Base-by-base conservation (phyloP, 2,797 vertebrate genomes). In the Scleropages formosus region DNA sequence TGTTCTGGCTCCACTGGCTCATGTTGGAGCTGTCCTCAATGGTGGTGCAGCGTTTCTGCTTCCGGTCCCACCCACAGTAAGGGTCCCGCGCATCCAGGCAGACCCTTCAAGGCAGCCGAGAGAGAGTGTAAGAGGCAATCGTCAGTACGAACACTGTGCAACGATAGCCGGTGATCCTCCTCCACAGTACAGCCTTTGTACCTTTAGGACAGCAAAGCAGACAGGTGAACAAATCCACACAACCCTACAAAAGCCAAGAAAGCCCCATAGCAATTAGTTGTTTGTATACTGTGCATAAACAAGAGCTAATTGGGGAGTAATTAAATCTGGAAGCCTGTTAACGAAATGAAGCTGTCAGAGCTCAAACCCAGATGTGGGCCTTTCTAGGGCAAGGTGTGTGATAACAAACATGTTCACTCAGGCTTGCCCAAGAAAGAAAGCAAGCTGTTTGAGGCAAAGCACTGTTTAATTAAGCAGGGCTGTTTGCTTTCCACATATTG, bases 1-100 rank as follows among this genome's bases (percentile, higher is more conserved):
- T 97, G 88, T 98, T 98, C 90, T 99, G 98, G 76, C 89, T 96
- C 98, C 98, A 99, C 77, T 97, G 95, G 87, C 96, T 98, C 97
- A 98, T 99, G 90, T 98, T 97, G 85, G 95, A 95, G 84, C 97
- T 98, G 88, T 99, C 96, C 85, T 98, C 95, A 62, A 98, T 90
- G 0, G 96, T 96, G 82, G 94, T 98, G 85, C 98, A 99, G 26
- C 87, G 88, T 8, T 93, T 94, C 90, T 98, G 95, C 80, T 95
- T 94, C 80, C 90, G 89, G 80, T 99, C 98, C 98, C 98, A 99
- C 84, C 98, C 98, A 0, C 98, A 99, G 80, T 98, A 99, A 0
- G 98, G 98, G 82, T 99, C 96, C 85, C 96, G 91, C 1, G 96
- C 95, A 80, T 93, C 95, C 80, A 99, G 88, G 79, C 98, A 99